Evolutionary conservation across 2,797 vertebrate species (phyloP).

Genomic region (Jordanella pulchra): DNA sequence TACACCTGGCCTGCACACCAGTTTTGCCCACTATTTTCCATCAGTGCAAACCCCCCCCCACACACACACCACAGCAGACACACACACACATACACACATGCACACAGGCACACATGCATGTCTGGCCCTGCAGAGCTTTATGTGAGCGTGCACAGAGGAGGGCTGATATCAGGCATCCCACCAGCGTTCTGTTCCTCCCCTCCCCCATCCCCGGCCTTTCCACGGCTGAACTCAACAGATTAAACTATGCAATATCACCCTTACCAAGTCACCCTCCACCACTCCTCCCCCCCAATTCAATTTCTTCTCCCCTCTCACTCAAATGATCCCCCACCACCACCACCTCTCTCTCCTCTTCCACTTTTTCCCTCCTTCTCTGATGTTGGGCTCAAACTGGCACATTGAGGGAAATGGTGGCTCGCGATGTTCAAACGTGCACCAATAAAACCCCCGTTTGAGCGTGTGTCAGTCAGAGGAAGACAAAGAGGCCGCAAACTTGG

Average conservation of each 20-base stretch:
- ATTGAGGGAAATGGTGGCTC: slow-evolving; percentile 9
- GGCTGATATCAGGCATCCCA: slow-evolving; percentile 63
- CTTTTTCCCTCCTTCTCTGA: slow-evolving; percentile 56
- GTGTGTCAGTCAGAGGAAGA: slow-evolving; percentile 50
- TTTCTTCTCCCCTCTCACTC: slow-evolving; percentile 66
- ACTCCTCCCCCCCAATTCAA: slow-evolving; percentile 68
- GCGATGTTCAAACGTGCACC: slow-evolving; percentile 18
- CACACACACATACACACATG: slow-evolving; percentile 13
- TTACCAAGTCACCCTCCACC: slow-evolving; percentile 69
- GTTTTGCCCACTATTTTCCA: slow-evolving; percentile 60
- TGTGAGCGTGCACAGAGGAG: slow-evolving; percentile 30
- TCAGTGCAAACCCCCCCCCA: slow-evolving; percentile 44
- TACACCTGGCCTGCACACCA: slow-evolving; percentile 62
- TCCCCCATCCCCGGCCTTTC: slow-evolving; percentile 63
- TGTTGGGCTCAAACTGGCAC: slow-evolving; percentile 36
- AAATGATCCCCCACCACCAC: slow-evolving; percentile 73
- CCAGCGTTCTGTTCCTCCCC: slow-evolving; percentile 61
- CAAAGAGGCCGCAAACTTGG: slow-evolving; percentile 46
- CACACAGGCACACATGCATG: slow-evolving; percentile 4
- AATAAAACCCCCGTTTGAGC: slow-evolving; percentile 14
- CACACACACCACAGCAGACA: slow-evolving; percentile 13
- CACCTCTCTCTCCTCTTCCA: slow-evolving; percentile 51
- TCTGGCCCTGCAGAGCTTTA: slow-evolving; percentile 27
- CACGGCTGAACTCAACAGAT: slow-evolving; percentile 78
- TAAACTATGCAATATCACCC: slow-evolving; percentile 84